Conservation (phyloP, 1,140 invertebrate species). For the Augochlora pura region DNA sequence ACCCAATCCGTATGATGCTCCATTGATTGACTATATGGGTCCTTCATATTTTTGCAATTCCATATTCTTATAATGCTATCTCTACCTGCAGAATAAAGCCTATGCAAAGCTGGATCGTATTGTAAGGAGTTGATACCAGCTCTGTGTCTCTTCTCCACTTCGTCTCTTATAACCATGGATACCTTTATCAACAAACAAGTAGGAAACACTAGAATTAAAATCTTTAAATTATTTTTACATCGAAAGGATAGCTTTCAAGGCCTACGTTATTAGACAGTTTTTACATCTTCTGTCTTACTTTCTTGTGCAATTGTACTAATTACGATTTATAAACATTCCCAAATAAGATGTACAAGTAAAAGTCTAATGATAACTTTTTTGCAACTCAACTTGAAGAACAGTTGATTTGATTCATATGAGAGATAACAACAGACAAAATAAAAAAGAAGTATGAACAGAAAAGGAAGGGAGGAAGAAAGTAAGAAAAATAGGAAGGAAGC, state of each 20-base stretch:
- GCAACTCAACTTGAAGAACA: background rate
- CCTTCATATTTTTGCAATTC: conserved; percentile 88
- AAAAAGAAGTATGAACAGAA: background rate
- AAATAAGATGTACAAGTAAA: no score
- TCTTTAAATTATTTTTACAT: no score
- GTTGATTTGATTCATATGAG: no score
- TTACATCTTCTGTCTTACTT: no score
- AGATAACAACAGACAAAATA: background rate
- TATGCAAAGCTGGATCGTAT: conserved; percentile 91
- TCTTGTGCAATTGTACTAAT: no score
- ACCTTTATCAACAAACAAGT: conserved; percentile 83
- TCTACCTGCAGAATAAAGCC: conserved; percentile 97
- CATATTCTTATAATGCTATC: conserved; percentile 99
- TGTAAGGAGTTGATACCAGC: conserved; percentile 98
- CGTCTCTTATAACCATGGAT: conserved; percentile 98
- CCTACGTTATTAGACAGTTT: no score
- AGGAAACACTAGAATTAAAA: background rate
- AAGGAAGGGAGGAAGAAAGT: no score
- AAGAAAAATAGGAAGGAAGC: no score
- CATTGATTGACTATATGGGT: conserved; percentile 96
- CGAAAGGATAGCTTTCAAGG: no score
- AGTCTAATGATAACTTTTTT: no score
- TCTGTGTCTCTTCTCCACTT: conserved; percentile 95
- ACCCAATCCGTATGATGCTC: conserved; percentile 99
- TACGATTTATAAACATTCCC: no score